Base-by-base conservation (phyloP, 2,113 vertebrate genomes). In the Fulica atra region DNA sequence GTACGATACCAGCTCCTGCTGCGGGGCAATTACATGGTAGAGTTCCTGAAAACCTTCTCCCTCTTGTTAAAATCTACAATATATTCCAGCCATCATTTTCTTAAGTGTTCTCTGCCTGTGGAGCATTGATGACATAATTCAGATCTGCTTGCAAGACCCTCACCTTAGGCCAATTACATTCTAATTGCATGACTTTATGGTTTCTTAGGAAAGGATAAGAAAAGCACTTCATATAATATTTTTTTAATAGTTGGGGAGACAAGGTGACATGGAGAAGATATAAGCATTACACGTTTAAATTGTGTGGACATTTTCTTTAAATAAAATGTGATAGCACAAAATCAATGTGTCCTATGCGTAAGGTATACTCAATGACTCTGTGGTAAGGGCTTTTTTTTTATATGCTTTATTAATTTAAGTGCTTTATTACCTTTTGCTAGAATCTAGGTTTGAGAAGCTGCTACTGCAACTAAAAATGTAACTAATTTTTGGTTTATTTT, bases 131-230 rank as follows among this genome's bases (percentile, higher is more conserved):
- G 97, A 97, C 86, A 97, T 86, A 96, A 93, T 96, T 98, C 95
- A 91, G 85, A 87, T 95, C 96, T 96, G 86, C 70, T 96, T 96
- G 90, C 94, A 96, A 97, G 93, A 97, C 92, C 95, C 73, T 97
- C 89, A 97, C 86, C 97, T 98, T 87, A 96, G 92, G 79, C 88
- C 93, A 98, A 96, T 97, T 98, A 95, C 93, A 93, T 97, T 93
- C 95, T 96, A 95, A 96, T 93, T 90, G 81, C 48, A 3, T 96
- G 94, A 89, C 94, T 96, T 94, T 83, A 81, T 33, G 14, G 59
- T 90, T 88, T 96, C 74, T 92, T 93, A 61, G 84, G 74, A 91
- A 97, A 95, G 42, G 53, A 93, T 46, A 92, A 88, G 77, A n/a
- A 88, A 96, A 90, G 36, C 26, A 85, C 48, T 97, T 97, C 48